Conservation (phyloP, 2,888 invertebrate species). For the Drosophila acutilabella region DNA sequence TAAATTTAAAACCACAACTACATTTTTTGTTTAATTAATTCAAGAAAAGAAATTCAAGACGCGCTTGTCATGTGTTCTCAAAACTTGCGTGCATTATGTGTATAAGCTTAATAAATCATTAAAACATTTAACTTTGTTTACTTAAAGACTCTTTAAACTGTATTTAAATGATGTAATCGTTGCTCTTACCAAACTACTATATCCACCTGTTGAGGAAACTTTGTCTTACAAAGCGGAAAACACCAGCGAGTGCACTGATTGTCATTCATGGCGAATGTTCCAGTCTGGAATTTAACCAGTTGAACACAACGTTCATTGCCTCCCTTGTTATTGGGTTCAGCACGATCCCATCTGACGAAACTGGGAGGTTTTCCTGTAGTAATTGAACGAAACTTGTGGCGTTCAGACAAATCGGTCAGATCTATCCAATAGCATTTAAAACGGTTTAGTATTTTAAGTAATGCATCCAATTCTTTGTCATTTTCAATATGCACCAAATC, state of each 20-base stretch:
- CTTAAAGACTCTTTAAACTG: neutral
- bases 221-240: slow-evolving; percentile 29
- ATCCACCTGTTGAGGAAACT: slow-evolving; percentile 19
- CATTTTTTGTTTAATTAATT: slow-evolving; percentile 21
- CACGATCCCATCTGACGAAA: neutral
- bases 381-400: slow-evolving; percentile 8
- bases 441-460: neutral
- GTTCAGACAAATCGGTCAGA: neutral
- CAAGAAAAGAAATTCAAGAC: slow-evolving; percentile 6
- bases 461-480: neutral
- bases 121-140: slow-evolving; percentile 4
- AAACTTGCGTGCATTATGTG: slow-evolving; percentile 42
- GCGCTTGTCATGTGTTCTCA: slow-evolving; percentile 17
- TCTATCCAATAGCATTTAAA: slow-evolving; percentile 18
- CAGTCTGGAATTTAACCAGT: neutral
- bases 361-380: slow-evolving; percentile 2
- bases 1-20: slow-evolving; percentile 13
- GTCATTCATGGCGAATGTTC: slow-evolving; percentile 22
- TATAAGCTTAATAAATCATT: slow-evolving; percentile 49
- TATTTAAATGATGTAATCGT: neutral
- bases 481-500: slow-evolving; percentile 23
- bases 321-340: slow-evolving; percentile 31
- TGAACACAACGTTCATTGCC: slow-evolving; percentile 20
- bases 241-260: neutral
- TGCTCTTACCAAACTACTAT: slow-evolving; percentile 17